Evolutionary conservation across 2,113 vertebrate species (phyloP).

Genomic region (Numenius arquata): DNA sequence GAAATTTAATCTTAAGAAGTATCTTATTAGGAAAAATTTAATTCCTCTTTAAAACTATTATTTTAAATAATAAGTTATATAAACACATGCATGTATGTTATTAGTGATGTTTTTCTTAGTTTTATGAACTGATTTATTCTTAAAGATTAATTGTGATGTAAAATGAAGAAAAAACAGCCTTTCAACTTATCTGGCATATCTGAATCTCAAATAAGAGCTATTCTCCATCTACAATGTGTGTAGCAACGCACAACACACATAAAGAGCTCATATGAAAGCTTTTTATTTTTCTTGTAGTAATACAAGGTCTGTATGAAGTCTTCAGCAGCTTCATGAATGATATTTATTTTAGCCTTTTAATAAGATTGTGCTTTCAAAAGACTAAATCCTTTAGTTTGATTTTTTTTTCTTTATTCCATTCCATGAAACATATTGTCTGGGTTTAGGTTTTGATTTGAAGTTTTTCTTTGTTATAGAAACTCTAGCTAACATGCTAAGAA

Average conservation of each 20-base stretch:
- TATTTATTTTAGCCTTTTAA: background rate
- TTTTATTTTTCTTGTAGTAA: background rate
- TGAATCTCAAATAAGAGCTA: background rate
- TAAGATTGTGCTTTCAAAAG: background rate
- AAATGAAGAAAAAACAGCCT: background rate
- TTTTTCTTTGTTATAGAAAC: background rate
- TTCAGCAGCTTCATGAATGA: background rate
- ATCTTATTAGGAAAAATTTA: background rate
- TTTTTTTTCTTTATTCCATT: background rate
- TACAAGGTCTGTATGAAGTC: background rate
- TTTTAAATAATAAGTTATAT: background rate
- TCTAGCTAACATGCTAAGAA: background rate
- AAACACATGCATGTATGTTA: background rate
- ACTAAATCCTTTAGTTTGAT: background rate
- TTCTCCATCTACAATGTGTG: background rate
- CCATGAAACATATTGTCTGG: background rate
- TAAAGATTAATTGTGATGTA: background rate
- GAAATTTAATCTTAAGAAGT: background rate
- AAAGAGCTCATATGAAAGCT: background rate
- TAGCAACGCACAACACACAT: background rate
- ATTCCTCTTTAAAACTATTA: background rate
- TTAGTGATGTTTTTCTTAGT: background rate
- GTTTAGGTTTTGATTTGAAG: background rate
- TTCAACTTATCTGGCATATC: background rate
- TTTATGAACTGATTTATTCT: background rate